Base-by-base conservation (phyloP, 2,113 vertebrate species). In the Nannospalax galili region DNA sequence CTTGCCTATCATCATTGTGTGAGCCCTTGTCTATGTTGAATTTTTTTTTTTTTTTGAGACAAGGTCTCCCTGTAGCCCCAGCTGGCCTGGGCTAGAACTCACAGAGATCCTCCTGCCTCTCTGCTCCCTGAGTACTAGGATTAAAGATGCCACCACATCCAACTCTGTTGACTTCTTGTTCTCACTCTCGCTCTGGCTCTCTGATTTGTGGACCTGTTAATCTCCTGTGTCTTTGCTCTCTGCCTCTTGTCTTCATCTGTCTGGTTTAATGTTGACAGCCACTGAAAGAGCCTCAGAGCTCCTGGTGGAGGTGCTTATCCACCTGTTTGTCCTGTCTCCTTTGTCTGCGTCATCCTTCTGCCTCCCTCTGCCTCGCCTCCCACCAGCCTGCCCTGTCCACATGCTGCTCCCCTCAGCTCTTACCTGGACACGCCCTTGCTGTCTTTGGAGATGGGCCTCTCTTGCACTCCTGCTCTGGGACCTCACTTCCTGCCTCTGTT, bases 401-500 rank as follows among this genome's bases (percentile, higher is more conserved):
- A 2, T 22, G 10, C 72, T 16, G 40, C 42, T 12, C 7, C 7
- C 4, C 20, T 79, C 40, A 56, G 62, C 82, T 90, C 65, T 74
- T 37, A 75, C 64, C 77, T 65, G 22, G 87, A 67, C 70, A 42
- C 10, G 82, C 73, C 56, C 80, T 70, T 37, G 60, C 73, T 89
- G 95, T 60, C 70, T 14, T 52, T 84, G 60, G 74, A 82, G 67
- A 20, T 88, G 58, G 67, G 74, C 84, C 19, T 67, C 65, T 84
- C 82, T 56, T 62, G 45, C 88, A 19, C 37, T 42, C 67, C 28
- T 70, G 45, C 52, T 74, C 60, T 60, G 60, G 84, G 88, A 60
- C 85, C 75, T 95, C 89, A 89, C 92, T 96, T 97, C 96, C 96
- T 82, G 87, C 67, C 94, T 91, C 77, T 90, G 77, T 45, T 96